phyloP scores from a whole-genome alignment of 2,888 invertebrate genomes.

The Drosophila paranaensis region DNA sequence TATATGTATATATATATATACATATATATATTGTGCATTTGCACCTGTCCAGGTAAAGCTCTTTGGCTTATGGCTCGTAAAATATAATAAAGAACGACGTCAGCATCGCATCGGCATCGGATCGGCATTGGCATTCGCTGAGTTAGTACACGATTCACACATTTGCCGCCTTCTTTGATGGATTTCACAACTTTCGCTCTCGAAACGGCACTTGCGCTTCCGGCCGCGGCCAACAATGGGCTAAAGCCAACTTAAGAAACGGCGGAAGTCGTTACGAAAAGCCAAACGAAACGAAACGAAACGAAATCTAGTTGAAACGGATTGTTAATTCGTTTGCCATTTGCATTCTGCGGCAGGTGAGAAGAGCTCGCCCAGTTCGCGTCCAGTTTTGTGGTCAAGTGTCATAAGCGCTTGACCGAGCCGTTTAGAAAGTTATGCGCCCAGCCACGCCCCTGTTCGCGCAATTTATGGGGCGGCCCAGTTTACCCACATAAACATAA shows the following conservation, averaged over 20 bases:
- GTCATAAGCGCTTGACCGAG: constrained; percentile 59
- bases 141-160: constrained; percentile 64
- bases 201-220: constrained; percentile 60
- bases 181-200: constrained; percentile 78
- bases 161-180: constrained; percentile 47
- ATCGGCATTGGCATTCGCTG: constrained; percentile 6
- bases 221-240: constrained; percentile 69
- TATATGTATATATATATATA: not conserved
- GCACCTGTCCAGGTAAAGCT: constrained; percentile 15
- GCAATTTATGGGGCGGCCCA: constrained; percentile 58
- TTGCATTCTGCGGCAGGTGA: constrained; percentile 45
- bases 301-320: constrained; percentile 47
- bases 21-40: constrained; percentile 1
- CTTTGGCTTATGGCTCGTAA: constrained; percentile 32
- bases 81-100: constrained; percentile 16
- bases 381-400: constrained; percentile 67
- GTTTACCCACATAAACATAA: constrained; percentile 64
- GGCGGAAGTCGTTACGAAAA: constrained; percentile 70
- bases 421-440: constrained; percentile 65
- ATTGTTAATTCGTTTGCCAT: constrained; percentile 74
- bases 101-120: not conserved
- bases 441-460: constrained; percentile 1
- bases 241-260: constrained; percentile 30
- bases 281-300: constrained; percentile 37
- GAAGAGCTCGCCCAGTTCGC: constrained; percentile 5